Base-by-base conservation (phyloP, 2,113 vertebrate species). In the Rhinoptilus africanus region DNA sequence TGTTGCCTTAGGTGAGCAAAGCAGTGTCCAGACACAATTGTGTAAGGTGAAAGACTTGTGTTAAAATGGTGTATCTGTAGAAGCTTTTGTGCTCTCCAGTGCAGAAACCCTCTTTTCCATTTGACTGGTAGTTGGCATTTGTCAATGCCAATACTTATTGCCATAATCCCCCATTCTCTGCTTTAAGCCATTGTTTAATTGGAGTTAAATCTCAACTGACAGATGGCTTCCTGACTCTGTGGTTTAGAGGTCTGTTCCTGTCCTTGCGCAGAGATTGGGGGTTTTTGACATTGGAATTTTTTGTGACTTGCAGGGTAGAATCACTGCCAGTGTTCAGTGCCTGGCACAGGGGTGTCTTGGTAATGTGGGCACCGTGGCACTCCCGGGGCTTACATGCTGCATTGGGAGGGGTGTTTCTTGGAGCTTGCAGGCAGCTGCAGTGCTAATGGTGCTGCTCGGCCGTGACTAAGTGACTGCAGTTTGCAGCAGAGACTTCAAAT, bases 381-480 rank as follows among this genome's bases (percentile, higher is more conserved):
- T 56, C 62, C 74, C 78, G 59, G 34, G 79, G 37, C 39, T 7
- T 8, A 10, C 63, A 5, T 32, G 12, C 50, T 8, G 4, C 23
- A 0, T 15, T 45, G 48, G 60, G 30, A 96, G 76, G 84, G 79
- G 85, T 77, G 72, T 74, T 92, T 35, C 7, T 10, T 81, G 51
- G 62, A 68, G 83, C 92, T 79, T 81, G 51, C 79, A 77, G 90
- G 90, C 92, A 91, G 60, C 90, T 0, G 27, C 94, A 87, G 91
- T 64, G 83, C 80, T 95, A 78, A 45, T 64, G 48, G 64, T 78
- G 83, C 84, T 92, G 88, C 64, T 91, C 51, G 64, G 76, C 91
- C 92, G 80, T 95, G 94, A 95, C 91, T 94, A 68, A 92, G 64
- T 81, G 93, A 48, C 86, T 94, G 85, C 72, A 34, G 54, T 72